A percentile compares a stretch with the other conserved stretches of the same genome.
Evolutionary conservation across 2,113 vertebrate species (phyloP).

Genomic region (Galemys pyrenaicus): DNA sequence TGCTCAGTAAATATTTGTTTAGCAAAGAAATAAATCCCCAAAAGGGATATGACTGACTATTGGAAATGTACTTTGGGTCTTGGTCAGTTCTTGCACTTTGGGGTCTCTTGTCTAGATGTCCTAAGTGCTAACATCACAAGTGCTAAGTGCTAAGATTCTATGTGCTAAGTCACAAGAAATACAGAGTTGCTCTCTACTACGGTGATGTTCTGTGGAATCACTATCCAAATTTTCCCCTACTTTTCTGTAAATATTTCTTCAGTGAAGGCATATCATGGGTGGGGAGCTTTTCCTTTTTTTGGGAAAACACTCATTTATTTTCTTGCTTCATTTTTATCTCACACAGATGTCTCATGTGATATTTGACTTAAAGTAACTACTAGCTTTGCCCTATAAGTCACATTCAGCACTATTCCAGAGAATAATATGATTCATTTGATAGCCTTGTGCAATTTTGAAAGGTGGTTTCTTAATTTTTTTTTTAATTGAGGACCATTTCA

Average conservation of each 20-base stretch:
- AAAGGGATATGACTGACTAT: neutral
- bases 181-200: neutral
- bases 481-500: neutral
- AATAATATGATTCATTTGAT: neutral
- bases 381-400: neutral
- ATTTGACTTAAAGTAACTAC: slow-evolving; percentile 1
- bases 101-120: neutral
- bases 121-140: neutral
- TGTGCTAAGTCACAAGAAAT: neutral
- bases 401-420: neutral
- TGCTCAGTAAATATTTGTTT: neutral
- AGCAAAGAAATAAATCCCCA: neutral
- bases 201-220: neutral
- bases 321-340: slow-evolving; percentile 45
- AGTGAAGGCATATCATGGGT: slow-evolving; percentile 40
- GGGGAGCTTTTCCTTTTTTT: neutral
- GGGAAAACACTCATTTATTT: neutral
- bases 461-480: neutral
- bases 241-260: slow-evolving; percentile 31
- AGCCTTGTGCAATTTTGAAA: neutral
- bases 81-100: neutral
- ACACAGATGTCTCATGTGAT: slow-evolving; percentile 1
- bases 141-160: neutral
- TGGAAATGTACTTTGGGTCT: neutral
- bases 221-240: neutral